These are phyloP conservation scores for Eugnorisma glareosa DNA, from an alignment of 2,888 invertebrate genomes.

Conservation along the genomic window DNA sequence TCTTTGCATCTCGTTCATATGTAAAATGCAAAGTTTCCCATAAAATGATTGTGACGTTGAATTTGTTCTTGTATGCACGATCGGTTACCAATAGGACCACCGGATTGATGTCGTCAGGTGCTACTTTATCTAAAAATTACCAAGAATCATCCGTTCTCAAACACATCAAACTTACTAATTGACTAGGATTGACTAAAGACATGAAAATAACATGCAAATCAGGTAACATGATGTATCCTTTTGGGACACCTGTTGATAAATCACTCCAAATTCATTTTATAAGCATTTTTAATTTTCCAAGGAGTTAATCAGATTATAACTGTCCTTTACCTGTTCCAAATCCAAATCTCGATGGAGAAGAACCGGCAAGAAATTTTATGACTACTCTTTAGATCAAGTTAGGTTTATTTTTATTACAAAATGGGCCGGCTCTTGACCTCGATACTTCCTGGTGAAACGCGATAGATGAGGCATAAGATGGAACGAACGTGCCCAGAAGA, in stretches of 20 bases:
- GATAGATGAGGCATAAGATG: too few species aligned
- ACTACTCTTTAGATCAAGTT: background rate
- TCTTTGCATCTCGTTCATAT: slow-evolving; percentile 50
- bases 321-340: background rate
- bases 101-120: slow-evolving; percentile 5
- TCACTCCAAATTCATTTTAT: background rate
- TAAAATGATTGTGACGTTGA: slow-evolving; percentile 38
- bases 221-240: background rate
- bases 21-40: slow-evolving; percentile 26
- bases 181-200: background rate
- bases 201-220: background rate
- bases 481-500: too few species aligned
- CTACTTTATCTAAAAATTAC: slow-evolving; percentile 9
- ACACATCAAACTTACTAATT: background rate
- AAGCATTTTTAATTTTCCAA: background rate
- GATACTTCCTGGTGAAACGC: too few species aligned
- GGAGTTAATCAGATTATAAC: background rate
- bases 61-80: slow-evolving; percentile 38
- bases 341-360: background rate
- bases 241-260: background rate
- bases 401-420: background rate
- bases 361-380: background rate
- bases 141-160: background rate
- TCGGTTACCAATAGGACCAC: slow-evolving; percentile 50
- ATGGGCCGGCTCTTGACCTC: too few species aligned